Percentiles rank a stretch among this genome's conserved stretches.
Evolutionary conservation across 2,797 vertebrate species (phyloP).

Genomic region (Hemibagrus guttatus): DNA sequence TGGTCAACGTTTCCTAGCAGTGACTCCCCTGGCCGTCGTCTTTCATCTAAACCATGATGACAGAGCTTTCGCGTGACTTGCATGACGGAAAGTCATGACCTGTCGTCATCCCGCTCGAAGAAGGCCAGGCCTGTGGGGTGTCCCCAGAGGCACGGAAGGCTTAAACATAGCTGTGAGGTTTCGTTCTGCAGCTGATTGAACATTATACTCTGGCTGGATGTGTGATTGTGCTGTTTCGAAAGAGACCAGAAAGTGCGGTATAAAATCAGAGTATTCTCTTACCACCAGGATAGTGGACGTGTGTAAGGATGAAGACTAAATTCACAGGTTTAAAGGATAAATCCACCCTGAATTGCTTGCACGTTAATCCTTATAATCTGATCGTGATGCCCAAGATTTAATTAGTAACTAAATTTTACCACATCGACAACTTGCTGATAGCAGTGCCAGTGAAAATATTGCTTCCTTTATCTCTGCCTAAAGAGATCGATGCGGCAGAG

Average conservation of each 20-base stretch:
- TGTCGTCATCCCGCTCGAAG: neutral
- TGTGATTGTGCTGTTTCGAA: slow-evolving; percentile 47
- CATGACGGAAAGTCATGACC: slow-evolving; percentile 14
- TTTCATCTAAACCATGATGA: slow-evolving; percentile 46
- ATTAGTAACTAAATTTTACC: neutral
- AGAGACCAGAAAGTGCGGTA: slow-evolving; percentile 35
- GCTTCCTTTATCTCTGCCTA: neutral
- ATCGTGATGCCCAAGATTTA: no score
- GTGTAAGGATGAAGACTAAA: slow-evolving; percentile 16
- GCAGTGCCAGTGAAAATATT: neutral
- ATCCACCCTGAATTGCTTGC: neutral
- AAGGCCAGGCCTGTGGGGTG: slow-evolving; percentile 32
- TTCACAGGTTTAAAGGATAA: neutral
- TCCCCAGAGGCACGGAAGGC: slow-evolving; percentile 12
- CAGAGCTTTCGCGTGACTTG: slow-evolving; percentile 24
- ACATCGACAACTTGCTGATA: neutral
- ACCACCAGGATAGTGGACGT: neutral
- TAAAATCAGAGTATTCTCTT: slow-evolving; percentile 48
- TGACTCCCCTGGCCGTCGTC: neutral
- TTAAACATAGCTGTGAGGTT: slow-evolving; percentile 17
- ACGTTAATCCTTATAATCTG: neutral
- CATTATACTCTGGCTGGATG: slow-evolving; percentile 32
- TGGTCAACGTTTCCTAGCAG: slow-evolving; percentile 26
- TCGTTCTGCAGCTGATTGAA: slow-evolving; percentile 10
- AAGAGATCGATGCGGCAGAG: neutral